A percentile compares a stretch with the other conserved stretches of the same genome.
phyloP scores from a whole-genome alignment of 2,113 vertebrate species.

The Mesitornis unicolor region DNA sequence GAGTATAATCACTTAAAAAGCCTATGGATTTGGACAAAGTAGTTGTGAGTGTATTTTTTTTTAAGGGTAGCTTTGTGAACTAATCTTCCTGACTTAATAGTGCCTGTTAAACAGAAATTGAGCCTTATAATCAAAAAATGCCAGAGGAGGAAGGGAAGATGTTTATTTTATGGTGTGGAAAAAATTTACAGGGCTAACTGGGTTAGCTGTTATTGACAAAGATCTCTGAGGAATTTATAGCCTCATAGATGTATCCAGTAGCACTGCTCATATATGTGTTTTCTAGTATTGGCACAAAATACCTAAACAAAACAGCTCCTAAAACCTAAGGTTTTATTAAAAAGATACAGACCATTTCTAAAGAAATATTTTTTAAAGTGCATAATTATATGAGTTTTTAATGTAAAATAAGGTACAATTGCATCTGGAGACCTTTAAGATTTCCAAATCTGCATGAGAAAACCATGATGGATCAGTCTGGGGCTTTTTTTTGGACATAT shows the following conservation, averaged over 20 bases:
- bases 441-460: not conserved
- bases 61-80: not conserved
- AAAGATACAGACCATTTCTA: not conserved
- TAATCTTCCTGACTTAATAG: not conserved
- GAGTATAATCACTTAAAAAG: not conserved
- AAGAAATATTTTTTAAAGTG: not conserved
- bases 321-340: not conserved
- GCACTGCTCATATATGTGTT: not conserved
- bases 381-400: not conserved
- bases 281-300: not conserved
- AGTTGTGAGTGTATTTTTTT: not conserved
- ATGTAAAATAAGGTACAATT: not conserved
- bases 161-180: not conserved
- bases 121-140: not conserved
- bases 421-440: not conserved
- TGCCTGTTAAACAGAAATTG: not conserved
- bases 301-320: not conserved
- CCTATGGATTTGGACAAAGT: not conserved
- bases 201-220: not conserved
- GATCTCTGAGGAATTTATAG: not conserved
- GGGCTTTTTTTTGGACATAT: fast-evolving
- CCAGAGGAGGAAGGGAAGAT: not conserved
- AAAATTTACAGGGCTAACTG: not conserved
- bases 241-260: not conserved
- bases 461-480: not conserved